Conservation (phyloP, 2,113 vertebrate species). For the Spilogale gracilis region DNA sequence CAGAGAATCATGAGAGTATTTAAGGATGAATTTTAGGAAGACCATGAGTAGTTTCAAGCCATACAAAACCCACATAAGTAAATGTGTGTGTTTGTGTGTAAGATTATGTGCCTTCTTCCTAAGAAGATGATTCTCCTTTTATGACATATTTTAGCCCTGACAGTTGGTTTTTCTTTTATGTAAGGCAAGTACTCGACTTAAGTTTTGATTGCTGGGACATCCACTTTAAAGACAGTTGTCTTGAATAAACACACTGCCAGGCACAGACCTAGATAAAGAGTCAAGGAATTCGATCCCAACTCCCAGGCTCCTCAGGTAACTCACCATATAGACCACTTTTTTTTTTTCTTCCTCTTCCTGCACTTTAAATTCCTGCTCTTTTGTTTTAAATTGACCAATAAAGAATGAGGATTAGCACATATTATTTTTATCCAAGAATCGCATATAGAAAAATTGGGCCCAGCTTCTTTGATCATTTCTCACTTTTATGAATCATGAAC, state of each 20-base stretch:
- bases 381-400: neutral
- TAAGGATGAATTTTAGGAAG: neutral
- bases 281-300: neutral
- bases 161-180: neutral
- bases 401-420: neutral
- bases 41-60: neutral
- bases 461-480: neutral
- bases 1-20: neutral
- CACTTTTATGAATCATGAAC: neutral
- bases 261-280: neutral
- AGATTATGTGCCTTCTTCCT: neutral
- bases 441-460: neutral
- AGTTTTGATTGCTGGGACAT: neutral
- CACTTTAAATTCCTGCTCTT: neutral
- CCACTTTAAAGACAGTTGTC: neutral
- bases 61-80: neutral
- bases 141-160: neutral
- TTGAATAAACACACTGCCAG: neutral
- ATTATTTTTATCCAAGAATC: neutral
- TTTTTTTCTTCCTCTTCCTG: neutral
- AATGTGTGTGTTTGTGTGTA: neutral
- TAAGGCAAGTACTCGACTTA: neutral
- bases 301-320: neutral
- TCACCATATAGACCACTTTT: neutral
- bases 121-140: neutral